Percentiles rank a stretch among this genome's conserved stretches.
phyloP scores from a whole-genome alignment of 2,797 vertebrate genomes.

The Oceanodroma leucorhoa region DNA sequence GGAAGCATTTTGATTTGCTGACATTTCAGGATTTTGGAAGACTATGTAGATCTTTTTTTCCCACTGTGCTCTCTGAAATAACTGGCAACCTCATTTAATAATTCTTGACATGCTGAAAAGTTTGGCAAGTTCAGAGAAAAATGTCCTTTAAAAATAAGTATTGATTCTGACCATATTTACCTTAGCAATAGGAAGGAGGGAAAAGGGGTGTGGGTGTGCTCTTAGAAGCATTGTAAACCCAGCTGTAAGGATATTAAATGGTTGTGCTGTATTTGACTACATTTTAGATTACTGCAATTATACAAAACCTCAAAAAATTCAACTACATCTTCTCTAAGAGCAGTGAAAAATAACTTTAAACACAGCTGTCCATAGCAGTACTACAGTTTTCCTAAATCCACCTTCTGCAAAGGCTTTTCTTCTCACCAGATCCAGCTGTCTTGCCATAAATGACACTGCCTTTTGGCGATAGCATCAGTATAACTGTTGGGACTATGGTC shows the following conservation, averaged over 20 bases:
- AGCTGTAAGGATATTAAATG: background rate
- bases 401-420: background rate
- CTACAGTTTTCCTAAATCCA: background rate
- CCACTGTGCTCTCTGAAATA: background rate
- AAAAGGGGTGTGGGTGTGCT: background rate
- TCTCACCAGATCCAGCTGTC: background rate
- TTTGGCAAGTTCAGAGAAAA: background rate
- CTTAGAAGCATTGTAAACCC: background rate
- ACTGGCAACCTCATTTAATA: background rate
- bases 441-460: background rate
- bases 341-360: background rate
- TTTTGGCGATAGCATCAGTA: background rate
- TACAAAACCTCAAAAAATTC: background rate
- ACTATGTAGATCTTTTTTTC: background rate
- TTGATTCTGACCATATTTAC: background rate
- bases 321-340: background rate
- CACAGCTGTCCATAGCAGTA: background rate
- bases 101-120: background rate
- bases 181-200: background rate
- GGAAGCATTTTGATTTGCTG: background rate
- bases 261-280: background rate
- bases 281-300: background rate
- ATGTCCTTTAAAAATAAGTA: background rate
- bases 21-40: background rate
- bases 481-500: too few species aligned